phyloP scores from a whole-genome alignment of 2,797 vertebrate species.

The Hozukius guyotensis region DNA sequence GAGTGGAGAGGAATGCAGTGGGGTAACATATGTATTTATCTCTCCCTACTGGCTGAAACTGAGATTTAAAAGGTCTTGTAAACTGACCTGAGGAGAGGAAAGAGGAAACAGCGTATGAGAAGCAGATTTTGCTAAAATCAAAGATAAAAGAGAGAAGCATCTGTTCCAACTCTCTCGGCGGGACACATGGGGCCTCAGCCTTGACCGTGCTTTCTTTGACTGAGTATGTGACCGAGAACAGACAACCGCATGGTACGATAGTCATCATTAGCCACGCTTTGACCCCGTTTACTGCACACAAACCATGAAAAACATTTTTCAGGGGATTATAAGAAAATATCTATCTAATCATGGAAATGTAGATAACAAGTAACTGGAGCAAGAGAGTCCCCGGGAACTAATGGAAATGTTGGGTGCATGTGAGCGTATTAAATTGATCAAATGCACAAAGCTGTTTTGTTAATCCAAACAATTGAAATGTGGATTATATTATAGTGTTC shows the following conservation, averaged over 20 bases:
- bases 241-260: neutral
- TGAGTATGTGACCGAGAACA: neutral
- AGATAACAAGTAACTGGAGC: neutral
- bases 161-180: conserved; percentile 2
- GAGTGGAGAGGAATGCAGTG: conserved; percentile 11
- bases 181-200: neutral
- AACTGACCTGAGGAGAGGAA: neutral
- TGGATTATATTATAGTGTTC: no score
- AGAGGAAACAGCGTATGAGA: neutral
- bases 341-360: neutral
- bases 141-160: conserved; percentile 3
- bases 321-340: neutral
- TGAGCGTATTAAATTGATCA: neutral
- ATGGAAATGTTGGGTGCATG: no score
- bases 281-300: neutral
- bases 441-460: neutral
- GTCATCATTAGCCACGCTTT: neutral
- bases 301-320: neutral
- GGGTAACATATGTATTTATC: conserved; percentile 16
- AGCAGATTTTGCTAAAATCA: conserved; percentile 2
- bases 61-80: neutral
- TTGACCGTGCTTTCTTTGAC: neutral
- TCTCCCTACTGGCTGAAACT: neutral
- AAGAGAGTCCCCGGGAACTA: neutral
- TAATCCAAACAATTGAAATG: neutral